Base-by-base conservation (phyloP, 1,140 invertebrate species). In the Phymorhynchus buccinoides region DNA sequence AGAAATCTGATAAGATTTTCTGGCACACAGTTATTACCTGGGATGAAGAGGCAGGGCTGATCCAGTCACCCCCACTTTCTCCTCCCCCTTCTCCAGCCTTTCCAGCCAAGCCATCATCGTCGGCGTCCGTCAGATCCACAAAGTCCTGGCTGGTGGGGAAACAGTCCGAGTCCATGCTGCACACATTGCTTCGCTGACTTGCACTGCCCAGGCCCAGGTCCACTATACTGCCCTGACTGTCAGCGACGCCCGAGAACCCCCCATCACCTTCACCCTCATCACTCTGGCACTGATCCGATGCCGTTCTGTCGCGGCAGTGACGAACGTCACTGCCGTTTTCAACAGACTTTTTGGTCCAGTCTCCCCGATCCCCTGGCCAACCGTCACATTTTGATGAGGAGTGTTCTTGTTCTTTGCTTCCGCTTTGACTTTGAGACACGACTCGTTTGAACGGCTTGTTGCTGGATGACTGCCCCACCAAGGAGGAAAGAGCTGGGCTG, bases 101-200 rank as follows among this genome's bases (percentile, higher is more conserved):
- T 16, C 30, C 30, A 41, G 39, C 30, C 66, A 77, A n/a, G 42
- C 37, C 39, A 27, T 86, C 52, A 27, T 27, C 4, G 32, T 83
- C 85, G n/a, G n/a, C n/a, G n/a, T n/a, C n/a, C 22, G 75, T 84
- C n/a, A 83, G 32, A 41, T 84, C 82, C n/a, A 83, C 75, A 30
- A 83, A 56, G 41, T 83, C 81, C 73, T 86, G 71, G 35, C 68
- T 85, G 78, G 9, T 39, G 16, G 77, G 78, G 18, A 39, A 35
- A 30, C 78, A 68, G 77, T 56, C 62, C 0, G 78, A 85, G 32
- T 81, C 84, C 39, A 81, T 73, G 66, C 79, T 85, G 84, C 62
- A 68, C 48, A 81, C n/a, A 73, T 81, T 73, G 66, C 44, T 85
- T 41, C 22, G 62, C 39, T 80, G 66, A 37, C 66, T 80, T 37